These are phyloP conservation scores for Pygoscelis adeliae DNA, from an alignment of 2,113 vertebrate species.

Conservation along the genomic window DNA sequence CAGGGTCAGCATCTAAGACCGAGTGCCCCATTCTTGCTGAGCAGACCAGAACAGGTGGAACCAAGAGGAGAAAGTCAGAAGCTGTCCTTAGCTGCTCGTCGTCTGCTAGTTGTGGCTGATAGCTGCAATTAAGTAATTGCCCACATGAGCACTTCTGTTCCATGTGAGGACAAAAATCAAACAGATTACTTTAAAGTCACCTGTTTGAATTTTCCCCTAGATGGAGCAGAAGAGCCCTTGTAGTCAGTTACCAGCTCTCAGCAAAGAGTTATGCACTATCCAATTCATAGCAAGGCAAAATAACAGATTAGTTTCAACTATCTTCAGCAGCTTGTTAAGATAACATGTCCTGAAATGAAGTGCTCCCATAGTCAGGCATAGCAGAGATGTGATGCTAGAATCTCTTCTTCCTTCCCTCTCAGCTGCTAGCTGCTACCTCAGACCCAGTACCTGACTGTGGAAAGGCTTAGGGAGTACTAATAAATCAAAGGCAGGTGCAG, in stretches of 20 bases:
- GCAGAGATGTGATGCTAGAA: background rate
- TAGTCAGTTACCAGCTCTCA: background rate
- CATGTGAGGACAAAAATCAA: background rate
- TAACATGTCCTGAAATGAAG: background rate
- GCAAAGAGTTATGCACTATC: background rate
- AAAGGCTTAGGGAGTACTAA: background rate
- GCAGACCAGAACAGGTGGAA: background rate
- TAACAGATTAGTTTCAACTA: background rate
- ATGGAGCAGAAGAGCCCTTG: background rate
- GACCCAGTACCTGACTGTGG: background rate
- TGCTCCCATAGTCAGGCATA: background rate
- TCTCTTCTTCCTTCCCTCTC: background rate
- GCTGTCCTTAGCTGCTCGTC: background rate
- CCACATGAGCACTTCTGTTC: background rate
- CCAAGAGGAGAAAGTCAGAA: background rate
- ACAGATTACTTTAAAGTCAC: background rate
- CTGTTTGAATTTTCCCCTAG: background rate
- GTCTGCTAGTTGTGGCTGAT: background rate
- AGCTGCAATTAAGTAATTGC: background rate
- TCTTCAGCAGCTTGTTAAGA: constrained; percentile 17
- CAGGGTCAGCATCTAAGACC: background rate
- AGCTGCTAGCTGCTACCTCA: background rate
- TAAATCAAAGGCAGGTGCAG: constrained; percentile 33
- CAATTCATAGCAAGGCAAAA: background rate
- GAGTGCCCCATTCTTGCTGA: background rate